Percentiles rank a stretch among this genome's conserved stretches.
Conservation (phyloP, 2,113 vertebrate species). For the Laticauda colubrina region DNA sequence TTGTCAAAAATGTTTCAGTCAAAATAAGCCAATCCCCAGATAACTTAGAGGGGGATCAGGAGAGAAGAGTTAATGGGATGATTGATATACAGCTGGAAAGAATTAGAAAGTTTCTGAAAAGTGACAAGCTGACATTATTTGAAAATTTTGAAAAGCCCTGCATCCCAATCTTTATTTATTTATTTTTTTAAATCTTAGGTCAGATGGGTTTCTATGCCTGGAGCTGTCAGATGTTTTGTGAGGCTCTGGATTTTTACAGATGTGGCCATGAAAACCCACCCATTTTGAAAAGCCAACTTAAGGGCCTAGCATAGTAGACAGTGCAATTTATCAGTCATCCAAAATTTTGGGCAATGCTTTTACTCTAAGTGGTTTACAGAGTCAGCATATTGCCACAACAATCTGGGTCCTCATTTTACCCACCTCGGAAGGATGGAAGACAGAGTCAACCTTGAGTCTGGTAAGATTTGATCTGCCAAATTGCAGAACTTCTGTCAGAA, state of each 20-base stretch:
- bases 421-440: no score
- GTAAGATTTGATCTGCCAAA: no score
- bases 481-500: no score
- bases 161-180: constrained; percentile 7
- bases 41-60: constrained; percentile 63
- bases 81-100: constrained; percentile 80
- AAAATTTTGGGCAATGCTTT: neutral
- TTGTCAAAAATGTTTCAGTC: constrained; percentile 57
- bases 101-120: constrained; percentile 63
- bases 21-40: constrained; percentile 61
- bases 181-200: constrained; percentile 13
- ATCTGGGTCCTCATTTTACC: no score
- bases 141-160: constrained; percentile 32
- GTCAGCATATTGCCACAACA: no score
- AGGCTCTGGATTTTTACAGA: neutral
- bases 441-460: no score
- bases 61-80: constrained; percentile 72
- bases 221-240: constrained; percentile 43
- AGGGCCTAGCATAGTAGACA: neutral
- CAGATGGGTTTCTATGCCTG: constrained; percentile 34
- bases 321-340: neutral
- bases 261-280: neutral
- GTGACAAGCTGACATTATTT: constrained; percentile 55
- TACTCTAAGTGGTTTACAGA: no score
- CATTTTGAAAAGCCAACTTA: neutral